Percentiles rank a stretch among this genome's conserved stretches.
phyloP scores from a whole-genome alignment of 2,797 vertebrate species.

The Masticophis lateralis region DNA sequence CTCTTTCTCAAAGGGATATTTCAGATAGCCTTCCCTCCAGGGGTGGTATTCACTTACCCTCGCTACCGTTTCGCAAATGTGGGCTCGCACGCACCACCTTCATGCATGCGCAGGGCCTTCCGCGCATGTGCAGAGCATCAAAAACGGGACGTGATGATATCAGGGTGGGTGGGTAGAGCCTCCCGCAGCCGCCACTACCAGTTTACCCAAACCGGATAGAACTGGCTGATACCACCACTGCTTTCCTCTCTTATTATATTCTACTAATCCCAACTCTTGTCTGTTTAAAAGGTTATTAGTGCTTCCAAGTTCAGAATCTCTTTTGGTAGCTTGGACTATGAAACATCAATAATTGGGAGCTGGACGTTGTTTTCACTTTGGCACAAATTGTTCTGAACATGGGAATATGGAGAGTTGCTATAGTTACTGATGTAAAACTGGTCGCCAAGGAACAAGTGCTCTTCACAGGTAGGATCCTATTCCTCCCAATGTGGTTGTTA shows the following conservation, averaged over 20 bases:
- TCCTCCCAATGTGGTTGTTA: constrained; percentile 63
- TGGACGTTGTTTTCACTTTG: constrained; percentile 72
- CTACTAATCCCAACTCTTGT: constrained; percentile 28
- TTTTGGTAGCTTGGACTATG: constrained; percentile 64
- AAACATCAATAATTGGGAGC: constrained; percentile 56
- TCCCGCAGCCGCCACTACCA: too few species aligned
- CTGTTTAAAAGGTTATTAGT: constrained; percentile 55
- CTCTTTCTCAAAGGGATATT: constrained; percentile 28
- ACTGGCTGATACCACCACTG: too few species aligned
- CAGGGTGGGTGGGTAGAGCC: too few species aligned
- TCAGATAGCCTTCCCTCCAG: neutral
- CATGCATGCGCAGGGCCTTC: too few species aligned
- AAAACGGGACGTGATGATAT: too few species aligned
- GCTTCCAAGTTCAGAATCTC: constrained; percentile 49
- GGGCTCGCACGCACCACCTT: too few species aligned
- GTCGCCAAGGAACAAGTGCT: constrained; percentile 22
- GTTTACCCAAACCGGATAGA: too few species aligned
- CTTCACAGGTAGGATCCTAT: constrained; percentile 53
- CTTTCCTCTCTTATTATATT: neutral
- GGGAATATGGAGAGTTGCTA: constrained; percentile 69
- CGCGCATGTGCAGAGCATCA: too few species aligned
- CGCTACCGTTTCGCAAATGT: too few species aligned
- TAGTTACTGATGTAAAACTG: constrained; percentile 70
- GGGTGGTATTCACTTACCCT: too few species aligned
- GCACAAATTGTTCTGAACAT: constrained; percentile 60